These are phyloP conservation scores for Temnothorax rugatulus DNA, from an alignment of 2,888 invertebrate genomes.

Conservation along the genomic window DNA sequence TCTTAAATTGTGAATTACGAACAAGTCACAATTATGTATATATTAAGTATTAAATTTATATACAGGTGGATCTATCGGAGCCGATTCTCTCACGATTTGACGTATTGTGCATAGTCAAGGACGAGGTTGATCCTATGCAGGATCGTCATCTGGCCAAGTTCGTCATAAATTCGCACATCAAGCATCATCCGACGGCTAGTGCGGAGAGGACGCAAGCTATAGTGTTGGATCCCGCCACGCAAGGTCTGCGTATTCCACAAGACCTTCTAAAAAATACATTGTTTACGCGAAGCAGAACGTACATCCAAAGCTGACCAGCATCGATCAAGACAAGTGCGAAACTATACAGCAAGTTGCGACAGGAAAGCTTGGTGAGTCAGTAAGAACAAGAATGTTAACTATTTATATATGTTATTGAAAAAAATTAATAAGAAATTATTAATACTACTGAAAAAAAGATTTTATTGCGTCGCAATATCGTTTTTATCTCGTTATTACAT, in stretches of 20 bases:
- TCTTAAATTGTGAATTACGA: neutral
- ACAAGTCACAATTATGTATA: constrained; percentile 1
- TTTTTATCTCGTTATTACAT: constrained; percentile 24
- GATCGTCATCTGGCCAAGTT: constrained; percentile 96
- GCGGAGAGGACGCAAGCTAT: constrained; percentile 81
- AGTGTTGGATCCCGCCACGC: constrained; percentile 86
- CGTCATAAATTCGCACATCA: constrained; percentile 97
- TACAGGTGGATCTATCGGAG: constrained; percentile 95
- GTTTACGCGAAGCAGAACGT: constrained; percentile 98
- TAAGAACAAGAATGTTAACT: neutral
- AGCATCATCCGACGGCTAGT: constrained; percentile 93
- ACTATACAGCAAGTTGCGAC: constrained; percentile 97
- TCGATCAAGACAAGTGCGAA: constrained; percentile 99
- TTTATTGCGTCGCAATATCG: neutral
- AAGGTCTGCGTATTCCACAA: constrained; percentile 92
- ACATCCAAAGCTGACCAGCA: constrained; percentile 96
- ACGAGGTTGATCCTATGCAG: constrained; percentile 97
- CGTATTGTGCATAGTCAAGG: constrained; percentile 98
- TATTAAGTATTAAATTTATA: constrained; percentile 71
- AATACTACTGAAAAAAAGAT: neutral
- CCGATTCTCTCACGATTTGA: constrained; percentile 99
- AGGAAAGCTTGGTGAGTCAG: constrained; percentile 93
- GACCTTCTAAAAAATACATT: constrained; percentile 98
- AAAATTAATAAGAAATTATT: constrained; percentile 65
- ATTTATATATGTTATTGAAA: neutral